Conservation (phyloP, 2,888 invertebrate genomes). For the Eupithecia vulgata region DNA sequence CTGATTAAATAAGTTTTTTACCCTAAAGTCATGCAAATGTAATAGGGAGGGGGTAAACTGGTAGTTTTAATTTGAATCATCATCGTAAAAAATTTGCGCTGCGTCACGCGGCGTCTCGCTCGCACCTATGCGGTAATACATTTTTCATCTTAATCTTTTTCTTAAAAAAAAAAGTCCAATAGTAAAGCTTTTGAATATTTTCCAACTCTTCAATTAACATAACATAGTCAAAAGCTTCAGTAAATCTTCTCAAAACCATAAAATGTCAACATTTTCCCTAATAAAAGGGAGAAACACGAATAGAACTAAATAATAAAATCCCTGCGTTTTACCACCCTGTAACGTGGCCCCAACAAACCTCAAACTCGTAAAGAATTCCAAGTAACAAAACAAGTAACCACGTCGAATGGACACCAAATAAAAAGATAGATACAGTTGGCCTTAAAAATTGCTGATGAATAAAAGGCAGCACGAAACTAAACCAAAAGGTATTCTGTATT, state of each 20-base stretch:
- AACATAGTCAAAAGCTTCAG: background rate
- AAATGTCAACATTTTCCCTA: slow-evolving; percentile 16
- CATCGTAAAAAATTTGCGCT: no score
- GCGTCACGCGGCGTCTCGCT: no score
- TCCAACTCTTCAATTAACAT: background rate
- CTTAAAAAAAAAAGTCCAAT: no score
- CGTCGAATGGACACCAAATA: slow-evolving; percentile 30
- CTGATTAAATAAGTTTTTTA: no score
- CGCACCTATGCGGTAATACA: no score
- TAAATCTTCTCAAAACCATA: background rate
- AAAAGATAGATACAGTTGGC: background rate
- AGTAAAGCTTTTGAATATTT: background rate
- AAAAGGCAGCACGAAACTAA: background rate
- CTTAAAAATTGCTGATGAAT: background rate
- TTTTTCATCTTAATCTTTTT: no score
- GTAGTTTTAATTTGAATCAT: no score
- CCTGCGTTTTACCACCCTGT: slow-evolving; percentile 34
- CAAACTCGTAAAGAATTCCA: slow-evolving; percentile 39
- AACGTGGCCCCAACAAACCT: slow-evolving; percentile 25
- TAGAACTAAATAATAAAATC: slow-evolving; percentile 41
- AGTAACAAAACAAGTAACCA: slow-evolving; percentile 28
- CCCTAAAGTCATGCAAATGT: no score
- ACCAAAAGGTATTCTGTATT: background rate
- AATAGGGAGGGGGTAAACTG: no score
- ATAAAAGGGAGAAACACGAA: slow-evolving; percentile 30